phyloP scores from a whole-genome alignment of 2,113 vertebrate genomes.

The Calidris pygmaea region DNA sequence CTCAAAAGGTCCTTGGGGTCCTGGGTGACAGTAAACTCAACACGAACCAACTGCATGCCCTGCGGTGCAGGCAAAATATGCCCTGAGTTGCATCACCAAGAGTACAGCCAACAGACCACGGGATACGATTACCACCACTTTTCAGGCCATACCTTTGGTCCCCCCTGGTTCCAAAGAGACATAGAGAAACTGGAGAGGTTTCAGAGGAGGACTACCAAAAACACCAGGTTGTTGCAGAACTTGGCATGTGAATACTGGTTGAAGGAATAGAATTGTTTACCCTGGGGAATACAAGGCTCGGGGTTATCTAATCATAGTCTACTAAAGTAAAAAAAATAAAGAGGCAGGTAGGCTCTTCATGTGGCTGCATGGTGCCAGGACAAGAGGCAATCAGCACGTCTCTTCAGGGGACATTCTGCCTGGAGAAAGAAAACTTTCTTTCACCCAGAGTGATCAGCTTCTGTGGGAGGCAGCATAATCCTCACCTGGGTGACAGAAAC shows the following conservation, averaged over 20 bases:
- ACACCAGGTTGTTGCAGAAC: not conserved
- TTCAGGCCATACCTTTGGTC: not conserved
- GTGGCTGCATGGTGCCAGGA: not conserved
- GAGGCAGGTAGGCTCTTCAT: not conserved
- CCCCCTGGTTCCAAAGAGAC: not conserved
- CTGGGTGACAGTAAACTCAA: not conserved
- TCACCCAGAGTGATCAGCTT: not conserved
- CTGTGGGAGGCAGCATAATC: not conserved
- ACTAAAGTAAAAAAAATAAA: not conserved
- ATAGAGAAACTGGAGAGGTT: not conserved
- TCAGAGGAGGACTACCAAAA: not conserved
- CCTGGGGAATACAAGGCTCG: not conserved
- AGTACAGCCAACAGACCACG: not conserved
- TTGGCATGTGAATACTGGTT: not conserved
- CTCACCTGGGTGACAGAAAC: not conserved
- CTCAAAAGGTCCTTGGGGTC: not conserved
- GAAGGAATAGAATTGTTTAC: not conserved
- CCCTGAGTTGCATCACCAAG: not conserved
- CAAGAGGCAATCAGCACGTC: not conserved
- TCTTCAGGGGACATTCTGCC: not conserved
- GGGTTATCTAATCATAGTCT: not conserved
- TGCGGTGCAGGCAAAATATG: not conserved
- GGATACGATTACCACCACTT: not conserved
- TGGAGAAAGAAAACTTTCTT: not conserved
- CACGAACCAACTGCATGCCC: not conserved